A percentile compares a stretch with the other conserved stretches of the same genome.
These are phyloP conservation scores for Acipenser transmontanus DNA, from an alignment of 2,797 vertebrate species.

Conservation along the genomic window DNA sequence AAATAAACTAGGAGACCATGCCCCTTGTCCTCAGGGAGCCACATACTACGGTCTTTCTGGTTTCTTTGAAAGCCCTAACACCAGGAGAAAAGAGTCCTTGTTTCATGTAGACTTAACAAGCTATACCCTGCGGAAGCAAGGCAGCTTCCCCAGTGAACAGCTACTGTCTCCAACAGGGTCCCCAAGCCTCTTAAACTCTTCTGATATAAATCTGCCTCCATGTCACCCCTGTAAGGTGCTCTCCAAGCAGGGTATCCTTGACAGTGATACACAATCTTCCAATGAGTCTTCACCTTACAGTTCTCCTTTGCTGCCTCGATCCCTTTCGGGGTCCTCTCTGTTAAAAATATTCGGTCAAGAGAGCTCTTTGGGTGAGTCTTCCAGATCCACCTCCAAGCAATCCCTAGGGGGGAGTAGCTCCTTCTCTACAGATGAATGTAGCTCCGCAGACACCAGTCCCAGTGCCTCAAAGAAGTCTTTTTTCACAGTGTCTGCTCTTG, in stretches of 20 bases:
- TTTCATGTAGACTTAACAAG: constrained; percentile 48
- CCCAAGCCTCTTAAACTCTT: not conserved
- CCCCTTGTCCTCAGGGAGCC: constrained; percentile 34
- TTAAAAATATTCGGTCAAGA: constrained; percentile 16
- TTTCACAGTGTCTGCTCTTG: constrained; percentile 5
- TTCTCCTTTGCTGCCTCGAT: constrained; percentile 27
- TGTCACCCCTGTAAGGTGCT: constrained; percentile 23
- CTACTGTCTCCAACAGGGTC: not conserved
- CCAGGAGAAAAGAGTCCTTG: constrained; percentile 57
- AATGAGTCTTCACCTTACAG: constrained; percentile 41
- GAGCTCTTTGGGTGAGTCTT: not conserved
- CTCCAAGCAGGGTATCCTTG: constrained; percentile 34
- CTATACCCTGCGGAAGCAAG: constrained; percentile 34
- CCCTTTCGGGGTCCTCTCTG: constrained; percentile 17
- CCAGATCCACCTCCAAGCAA: not conserved
- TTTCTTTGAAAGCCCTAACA: constrained; percentile 56
- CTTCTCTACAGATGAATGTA: constrained; percentile 26
- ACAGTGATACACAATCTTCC: constrained; percentile 45
- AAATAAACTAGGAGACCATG: not conserved
- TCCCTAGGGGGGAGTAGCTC: constrained; percentile 20
- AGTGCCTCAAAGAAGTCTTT: constrained; percentile 4
- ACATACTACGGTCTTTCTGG: constrained; percentile 46
- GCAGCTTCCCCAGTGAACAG: constrained; percentile 16
- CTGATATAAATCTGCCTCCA: not conserved
- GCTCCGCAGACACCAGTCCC: constrained; percentile 20